Evolutionary conservation across 2,797 vertebrate genomes (phyloP).

Genomic region (Mustela erminea): DNA sequence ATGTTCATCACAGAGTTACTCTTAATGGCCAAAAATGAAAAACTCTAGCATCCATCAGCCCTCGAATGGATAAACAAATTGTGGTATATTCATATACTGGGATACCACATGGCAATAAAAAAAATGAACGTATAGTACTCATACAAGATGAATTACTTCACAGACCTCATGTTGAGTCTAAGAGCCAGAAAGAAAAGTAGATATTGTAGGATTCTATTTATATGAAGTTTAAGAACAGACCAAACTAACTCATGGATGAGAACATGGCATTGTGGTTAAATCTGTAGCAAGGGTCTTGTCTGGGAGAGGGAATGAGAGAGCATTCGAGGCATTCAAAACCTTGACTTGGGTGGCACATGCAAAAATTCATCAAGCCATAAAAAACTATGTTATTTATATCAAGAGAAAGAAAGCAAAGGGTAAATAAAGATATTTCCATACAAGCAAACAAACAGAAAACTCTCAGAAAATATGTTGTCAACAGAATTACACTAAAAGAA

Average conservation of each 20-base stretch:
- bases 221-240: background rate
- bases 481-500: constrained; percentile 4
- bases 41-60: background rate
- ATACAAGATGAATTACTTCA: background rate
- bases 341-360: background rate
- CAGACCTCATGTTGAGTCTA: background rate
- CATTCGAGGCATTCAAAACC: background rate
- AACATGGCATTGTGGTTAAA: background rate
- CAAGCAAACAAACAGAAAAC: background rate
- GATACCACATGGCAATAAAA: background rate
- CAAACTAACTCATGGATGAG: background rate
- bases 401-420: background rate
- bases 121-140: background rate
- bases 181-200: background rate
- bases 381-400: background rate
- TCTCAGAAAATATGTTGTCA: background rate
- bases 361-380: background rate
- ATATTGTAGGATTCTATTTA: background rate
- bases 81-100: background rate
- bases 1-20: background rate
- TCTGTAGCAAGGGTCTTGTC: background rate
- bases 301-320: too few relatives aligned
- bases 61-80: background rate
- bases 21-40: background rate
- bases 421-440: background rate